Evolutionary conservation across 2,888 invertebrate species (phyloP).

Genomic region (Synanthedon formicaeformis): DNA sequence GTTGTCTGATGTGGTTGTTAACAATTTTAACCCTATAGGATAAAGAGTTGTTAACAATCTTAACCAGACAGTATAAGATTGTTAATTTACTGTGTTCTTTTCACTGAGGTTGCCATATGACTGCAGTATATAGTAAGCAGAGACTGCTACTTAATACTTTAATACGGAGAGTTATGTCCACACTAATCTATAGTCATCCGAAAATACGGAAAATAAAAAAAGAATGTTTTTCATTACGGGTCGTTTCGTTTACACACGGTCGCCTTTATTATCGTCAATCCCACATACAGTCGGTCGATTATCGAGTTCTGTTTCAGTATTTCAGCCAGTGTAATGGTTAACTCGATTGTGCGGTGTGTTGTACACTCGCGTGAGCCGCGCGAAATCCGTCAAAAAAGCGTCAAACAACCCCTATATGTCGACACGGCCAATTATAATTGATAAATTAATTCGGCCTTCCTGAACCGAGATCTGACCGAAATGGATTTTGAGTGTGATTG

Average conservation of each 20-base stretch:
- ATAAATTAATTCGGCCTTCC: conserved; percentile 14
- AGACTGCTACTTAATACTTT: too few species aligned
- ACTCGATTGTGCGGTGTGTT: background rate
- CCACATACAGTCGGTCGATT: conserved; percentile 8
- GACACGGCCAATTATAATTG: conserved; percentile 23
- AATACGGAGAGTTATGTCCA: background rate
- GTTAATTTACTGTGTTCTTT: too few species aligned
- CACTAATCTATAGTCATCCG: background rate
- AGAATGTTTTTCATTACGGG: conserved; percentile 42
- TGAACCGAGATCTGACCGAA: conserved; percentile 1
- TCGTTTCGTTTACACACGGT: conserved; percentile 36
- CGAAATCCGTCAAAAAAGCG: conserved; percentile 10
- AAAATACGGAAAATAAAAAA: conserved; percentile 15
- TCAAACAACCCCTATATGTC: conserved; percentile 12
- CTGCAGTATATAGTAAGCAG: too few species aligned
- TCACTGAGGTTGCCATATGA: too few species aligned
- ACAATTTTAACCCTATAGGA: too few species aligned
- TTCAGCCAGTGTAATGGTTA: background rate
- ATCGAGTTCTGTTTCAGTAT: background rate
- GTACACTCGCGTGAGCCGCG: conserved; percentile 9
- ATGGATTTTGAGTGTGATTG: background rate
- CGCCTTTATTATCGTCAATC: conserved; percentile 39
- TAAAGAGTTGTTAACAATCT: too few species aligned
- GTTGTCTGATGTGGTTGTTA: too few species aligned
- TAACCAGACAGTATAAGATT: too few species aligned